These are phyloP conservation scores for Nebria brevicollis DNA, from an alignment of 2,888 invertebrate genomes.

Conservation along the genomic window DNA sequence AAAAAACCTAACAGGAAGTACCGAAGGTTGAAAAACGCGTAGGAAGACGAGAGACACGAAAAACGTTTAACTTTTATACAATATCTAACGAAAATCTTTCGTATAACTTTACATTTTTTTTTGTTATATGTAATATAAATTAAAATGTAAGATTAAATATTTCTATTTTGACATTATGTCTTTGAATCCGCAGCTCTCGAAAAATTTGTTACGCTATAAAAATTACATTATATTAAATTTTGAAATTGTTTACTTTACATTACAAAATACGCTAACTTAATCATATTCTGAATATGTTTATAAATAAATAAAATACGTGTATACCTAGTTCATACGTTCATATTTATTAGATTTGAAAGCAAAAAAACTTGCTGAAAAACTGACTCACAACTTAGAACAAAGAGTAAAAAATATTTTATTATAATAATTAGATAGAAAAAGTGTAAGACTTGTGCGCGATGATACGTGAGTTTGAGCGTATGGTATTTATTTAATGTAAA, in stretches of 20 bases:
- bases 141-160: slow-evolving; percentile 9
- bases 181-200: neutral
- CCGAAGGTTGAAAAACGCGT: neutral
- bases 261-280: too few relatives aligned
- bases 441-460: neutral
- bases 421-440: neutral
- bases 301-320: too few relatives aligned
- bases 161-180: slow-evolving; percentile 6
- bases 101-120: neutral
- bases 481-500: neutral
- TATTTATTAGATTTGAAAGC: too few relatives aligned
- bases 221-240: neutral
- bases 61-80: slow-evolving; percentile 26
- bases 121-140: neutral
- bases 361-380: too few relatives aligned
- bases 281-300: too few relatives aligned
- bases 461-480: neutral
- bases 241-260: neutral
- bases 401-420: neutral
- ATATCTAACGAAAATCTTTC: slow-evolving; percentile 9
- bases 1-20: slow-evolving; percentile 20
- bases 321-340: too few relatives aligned
- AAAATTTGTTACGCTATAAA: neutral
- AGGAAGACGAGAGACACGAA: slow-evolving; percentile 18
- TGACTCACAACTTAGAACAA: too few relatives aligned